Conservation (phyloP, 1,140 invertebrate genomes). For the Lepidotrigona ventralis region DNA sequence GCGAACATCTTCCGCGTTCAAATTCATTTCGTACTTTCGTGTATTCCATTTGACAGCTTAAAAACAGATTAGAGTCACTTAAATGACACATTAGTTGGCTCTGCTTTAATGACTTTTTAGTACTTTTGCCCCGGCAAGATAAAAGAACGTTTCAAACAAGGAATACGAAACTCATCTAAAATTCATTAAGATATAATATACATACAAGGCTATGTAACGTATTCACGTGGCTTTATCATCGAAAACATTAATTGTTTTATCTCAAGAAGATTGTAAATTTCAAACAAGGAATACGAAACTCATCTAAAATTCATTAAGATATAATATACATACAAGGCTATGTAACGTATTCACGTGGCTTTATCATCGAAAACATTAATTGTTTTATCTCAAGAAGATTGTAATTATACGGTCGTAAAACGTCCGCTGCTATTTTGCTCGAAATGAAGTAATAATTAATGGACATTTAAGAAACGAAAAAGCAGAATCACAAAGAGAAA, state of each 20-base stretch:
- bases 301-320: not conserved
- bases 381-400: not conserved
- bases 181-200: not conserved
- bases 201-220: not conserved
- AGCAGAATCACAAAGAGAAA: not conserved
- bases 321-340: not conserved
- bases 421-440: not conserved
- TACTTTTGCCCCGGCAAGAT: not conserved
- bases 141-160: too few relatives aligned
- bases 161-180: not conserved
- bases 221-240: not conserved
- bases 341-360: not conserved
- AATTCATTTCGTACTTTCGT: not conserved
- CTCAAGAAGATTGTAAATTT: not conserved
- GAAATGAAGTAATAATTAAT: not conserved
- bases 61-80: not conserved
- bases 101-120: not conserved
- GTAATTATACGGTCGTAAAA: not conserved
- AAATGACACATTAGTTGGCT: not conserved
- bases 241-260: not conserved
- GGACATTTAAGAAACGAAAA: not conserved
- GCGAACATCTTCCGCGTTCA: not conserved
- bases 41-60: not conserved
- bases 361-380: not conserved
- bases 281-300: not conserved